Percentiles rank a stretch among this genome's conserved stretches.
Conservation (phyloP, 2,113 vertebrate species). For the Scomber japonicus region DNA sequence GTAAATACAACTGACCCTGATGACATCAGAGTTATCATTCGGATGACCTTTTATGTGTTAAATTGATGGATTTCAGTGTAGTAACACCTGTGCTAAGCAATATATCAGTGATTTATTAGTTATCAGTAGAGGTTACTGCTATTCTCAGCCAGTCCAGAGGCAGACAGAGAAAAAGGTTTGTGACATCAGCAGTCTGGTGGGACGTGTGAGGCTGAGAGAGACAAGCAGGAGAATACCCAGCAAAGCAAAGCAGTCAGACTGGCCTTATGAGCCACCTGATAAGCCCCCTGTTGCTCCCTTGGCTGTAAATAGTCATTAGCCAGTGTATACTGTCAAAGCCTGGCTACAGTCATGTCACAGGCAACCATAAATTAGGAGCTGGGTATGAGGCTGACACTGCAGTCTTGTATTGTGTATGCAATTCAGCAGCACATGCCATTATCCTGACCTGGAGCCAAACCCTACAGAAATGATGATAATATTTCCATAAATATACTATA, state of each 20-base stretch:
- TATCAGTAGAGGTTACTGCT: constrained; percentile 11
- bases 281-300: constrained; percentile 28
- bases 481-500: constrained; percentile 33
- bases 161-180: not conserved
- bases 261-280: constrained; percentile 37
- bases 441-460: constrained; percentile 29
- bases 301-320: constrained; percentile 72
- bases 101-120: constrained; percentile 6
- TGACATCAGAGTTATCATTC: too few relatives aligned
- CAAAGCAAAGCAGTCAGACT: constrained; percentile 24
- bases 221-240: constrained; percentile 13
- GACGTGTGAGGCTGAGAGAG: not conserved
- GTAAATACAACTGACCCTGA: too few relatives aligned
- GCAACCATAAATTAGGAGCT: constrained; percentile 42
- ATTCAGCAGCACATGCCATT: constrained; percentile 25
- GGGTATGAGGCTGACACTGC: constrained; percentile 23
- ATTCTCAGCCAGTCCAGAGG: not conserved
- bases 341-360: constrained; percentile 15
- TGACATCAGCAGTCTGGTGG: constrained; percentile 40
- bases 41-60: too few relatives aligned
- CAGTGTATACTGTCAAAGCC: constrained; percentile 24
- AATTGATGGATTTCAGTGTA: not conserved
- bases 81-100: not conserved
- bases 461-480: constrained; percentile 20
- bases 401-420: constrained; percentile 11